A percentile compares a stretch with the other conserved stretches of the same genome.
Conservation (phyloP, 1,140 invertebrate genomes). For the Watersipora subatra region DNA sequence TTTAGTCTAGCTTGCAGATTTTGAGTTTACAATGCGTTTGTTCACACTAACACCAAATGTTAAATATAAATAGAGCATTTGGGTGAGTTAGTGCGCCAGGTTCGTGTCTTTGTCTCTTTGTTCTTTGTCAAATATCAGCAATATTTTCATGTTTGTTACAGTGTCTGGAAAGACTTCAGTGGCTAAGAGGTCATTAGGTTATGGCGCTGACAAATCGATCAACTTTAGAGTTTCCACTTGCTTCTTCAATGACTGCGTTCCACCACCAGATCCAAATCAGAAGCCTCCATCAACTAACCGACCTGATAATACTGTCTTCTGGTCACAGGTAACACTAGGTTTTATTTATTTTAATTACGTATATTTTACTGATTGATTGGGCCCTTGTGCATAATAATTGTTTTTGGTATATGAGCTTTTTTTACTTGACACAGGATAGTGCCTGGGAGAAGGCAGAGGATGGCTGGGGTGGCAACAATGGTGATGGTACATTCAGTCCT, state of each 20-base stretch:
- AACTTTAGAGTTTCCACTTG: conserved; percentile 18
- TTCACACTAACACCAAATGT: too few relatives aligned
- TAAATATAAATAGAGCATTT: too few relatives aligned
- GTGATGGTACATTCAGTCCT: conserved; percentile 9
- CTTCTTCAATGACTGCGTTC: conserved; percentile 23
- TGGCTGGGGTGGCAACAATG: conserved; percentile 14
- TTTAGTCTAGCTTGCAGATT: too few relatives aligned
- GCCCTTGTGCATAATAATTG: not conserved
- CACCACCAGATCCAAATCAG: conserved; percentile 22
- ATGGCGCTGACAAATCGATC: not conserved
- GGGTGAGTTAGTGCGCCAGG: too few relatives aligned
- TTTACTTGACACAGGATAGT: not conserved
- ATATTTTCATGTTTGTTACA: too few relatives aligned
- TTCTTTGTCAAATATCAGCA: too few relatives aligned
- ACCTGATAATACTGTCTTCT: conserved; percentile 14
- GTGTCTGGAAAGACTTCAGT: not conserved
- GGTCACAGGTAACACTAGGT: conserved; percentile 12
- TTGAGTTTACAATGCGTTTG: too few relatives aligned
- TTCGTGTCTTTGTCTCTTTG: too few relatives aligned
- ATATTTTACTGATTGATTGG: not conserved
- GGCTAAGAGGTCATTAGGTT: not conserved
- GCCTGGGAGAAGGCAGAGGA: conserved; percentile 10
- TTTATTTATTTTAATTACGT: not conserved
- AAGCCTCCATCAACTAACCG: conserved; percentile 13
- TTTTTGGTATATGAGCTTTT: not conserved